Percentiles rank a stretch among this genome's conserved stretches.
Evolutionary conservation across 2,797 vertebrate species (phyloP).

Genomic region (Chromobotia macracanthus): DNA sequence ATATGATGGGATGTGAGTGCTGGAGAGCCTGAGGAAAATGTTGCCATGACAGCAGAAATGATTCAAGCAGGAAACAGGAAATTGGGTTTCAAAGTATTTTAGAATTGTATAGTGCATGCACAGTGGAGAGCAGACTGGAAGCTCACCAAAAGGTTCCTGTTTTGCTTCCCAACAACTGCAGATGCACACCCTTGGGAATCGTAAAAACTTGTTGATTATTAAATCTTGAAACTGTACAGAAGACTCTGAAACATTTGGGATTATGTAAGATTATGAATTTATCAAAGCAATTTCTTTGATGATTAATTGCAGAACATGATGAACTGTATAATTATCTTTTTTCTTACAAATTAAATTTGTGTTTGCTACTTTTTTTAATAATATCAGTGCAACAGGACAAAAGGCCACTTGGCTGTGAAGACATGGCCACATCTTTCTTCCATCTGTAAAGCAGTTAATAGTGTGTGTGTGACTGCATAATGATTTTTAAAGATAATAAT

Average conservation of each 20-base stretch:
- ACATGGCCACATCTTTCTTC: neutral
- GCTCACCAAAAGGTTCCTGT: neutral
- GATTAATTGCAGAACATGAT: neutral
- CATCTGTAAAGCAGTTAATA: neutral
- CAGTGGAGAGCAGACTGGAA: neutral
- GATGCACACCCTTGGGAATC: neutral
- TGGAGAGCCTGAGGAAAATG: slow-evolving; percentile 21
- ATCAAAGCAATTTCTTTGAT: neutral
- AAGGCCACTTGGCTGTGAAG: neutral
- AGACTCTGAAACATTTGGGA: neutral
- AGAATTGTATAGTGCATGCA: slow-evolving; percentile 24
- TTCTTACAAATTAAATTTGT: neutral
- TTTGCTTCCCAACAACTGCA: neutral
- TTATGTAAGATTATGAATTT: neutral
- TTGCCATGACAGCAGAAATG: slow-evolving; percentile 27
- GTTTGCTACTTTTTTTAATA: neutral
- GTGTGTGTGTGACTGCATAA: neutral
- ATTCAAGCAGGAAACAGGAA: slow-evolving; percentile 58
- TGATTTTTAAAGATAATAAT: neutral
- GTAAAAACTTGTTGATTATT: neutral
- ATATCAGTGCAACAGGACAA: neutral
- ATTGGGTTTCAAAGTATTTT: slow-evolving; percentile 55
- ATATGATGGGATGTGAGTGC: slow-evolving; percentile 42
- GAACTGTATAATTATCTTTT: neutral
- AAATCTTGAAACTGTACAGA: neutral